phyloP scores from a whole-genome alignment of 2,113 vertebrate species.

The Monopterus albus region DNA sequence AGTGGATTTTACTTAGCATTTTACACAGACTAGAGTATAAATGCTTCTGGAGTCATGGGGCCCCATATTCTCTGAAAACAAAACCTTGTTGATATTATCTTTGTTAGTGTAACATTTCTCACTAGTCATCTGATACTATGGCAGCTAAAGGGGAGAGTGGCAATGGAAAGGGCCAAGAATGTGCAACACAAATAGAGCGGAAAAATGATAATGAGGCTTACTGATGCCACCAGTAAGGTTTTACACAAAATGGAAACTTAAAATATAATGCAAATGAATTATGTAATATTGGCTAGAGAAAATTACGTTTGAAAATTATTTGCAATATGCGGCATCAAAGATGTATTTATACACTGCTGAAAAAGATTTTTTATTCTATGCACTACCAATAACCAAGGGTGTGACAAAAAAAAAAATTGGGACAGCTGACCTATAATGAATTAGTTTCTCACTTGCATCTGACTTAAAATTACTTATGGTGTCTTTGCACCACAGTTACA shows the following conservation, averaged over 20 bases:
- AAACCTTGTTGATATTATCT: conserved; percentile 26
- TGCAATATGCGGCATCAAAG: too few relatives aligned
- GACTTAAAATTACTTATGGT: not conserved
- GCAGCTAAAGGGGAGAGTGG: conserved; percentile 14
- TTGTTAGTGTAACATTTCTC: conserved; percentile 24
- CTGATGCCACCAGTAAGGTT: not conserved
- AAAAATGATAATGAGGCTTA: conserved; percentile 7
- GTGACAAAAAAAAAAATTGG: not conserved
- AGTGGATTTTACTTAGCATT: not conserved
- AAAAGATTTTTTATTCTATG: too few relatives aligned
- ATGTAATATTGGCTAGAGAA: not conserved
- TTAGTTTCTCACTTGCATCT: not conserved
- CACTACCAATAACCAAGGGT: too few relatives aligned
- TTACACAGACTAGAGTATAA: not conserved
- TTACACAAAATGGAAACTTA: not conserved
- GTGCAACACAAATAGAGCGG: not conserved
- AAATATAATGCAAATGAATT: not conserved
- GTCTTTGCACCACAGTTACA: too few relatives aligned
- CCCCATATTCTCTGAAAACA: conserved; percentile 18
- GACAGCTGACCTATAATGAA: not conserved
- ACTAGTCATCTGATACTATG: conserved; percentile 34
- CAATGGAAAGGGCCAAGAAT: not conserved
- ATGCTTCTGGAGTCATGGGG: not conserved
- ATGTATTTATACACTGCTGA: too few relatives aligned
- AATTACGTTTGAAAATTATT: too few relatives aligned